These are phyloP conservation scores for Falco rusticolus DNA, from an alignment of 2,797 vertebrate species.

Conservation along the genomic window DNA sequence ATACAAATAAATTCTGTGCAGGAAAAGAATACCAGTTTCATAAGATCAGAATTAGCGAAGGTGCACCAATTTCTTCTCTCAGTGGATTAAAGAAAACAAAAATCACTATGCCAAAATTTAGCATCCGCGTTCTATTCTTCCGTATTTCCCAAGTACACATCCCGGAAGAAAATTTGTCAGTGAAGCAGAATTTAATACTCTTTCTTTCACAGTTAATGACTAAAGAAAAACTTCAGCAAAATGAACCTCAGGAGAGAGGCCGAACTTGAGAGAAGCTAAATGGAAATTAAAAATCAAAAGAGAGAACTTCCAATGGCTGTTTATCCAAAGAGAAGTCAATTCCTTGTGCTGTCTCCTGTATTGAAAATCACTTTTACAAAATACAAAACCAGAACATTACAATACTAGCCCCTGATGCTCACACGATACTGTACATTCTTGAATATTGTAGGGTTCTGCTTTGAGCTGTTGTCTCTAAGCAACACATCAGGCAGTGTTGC, in stretches of 20 bases:
- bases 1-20: not conserved
- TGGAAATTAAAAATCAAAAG: not conserved
- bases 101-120: not conserved
- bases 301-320: not conserved
- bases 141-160: not conserved
- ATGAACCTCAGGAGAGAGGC: not conserved
- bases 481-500: not conserved
- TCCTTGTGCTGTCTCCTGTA: not conserved
- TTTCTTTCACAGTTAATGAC: not conserved
- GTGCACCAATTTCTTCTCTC: not conserved
- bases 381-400: not conserved
- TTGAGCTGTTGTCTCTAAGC: conserved; percentile 52
- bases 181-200: not conserved
- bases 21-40: not conserved
- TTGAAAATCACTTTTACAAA: not conserved
- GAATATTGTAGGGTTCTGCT: not conserved
- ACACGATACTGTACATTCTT: not conserved
- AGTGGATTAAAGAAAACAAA: not conserved
- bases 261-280: not conserved
- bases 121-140: not conserved
- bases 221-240: not conserved
- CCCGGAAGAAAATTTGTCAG: not conserved
- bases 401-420: not conserved
- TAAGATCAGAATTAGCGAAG: not conserved
- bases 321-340: not conserved